Base-by-base conservation (phyloP, 2,888 invertebrate genomes). In the Rambutsinella grinnellia region DNA sequence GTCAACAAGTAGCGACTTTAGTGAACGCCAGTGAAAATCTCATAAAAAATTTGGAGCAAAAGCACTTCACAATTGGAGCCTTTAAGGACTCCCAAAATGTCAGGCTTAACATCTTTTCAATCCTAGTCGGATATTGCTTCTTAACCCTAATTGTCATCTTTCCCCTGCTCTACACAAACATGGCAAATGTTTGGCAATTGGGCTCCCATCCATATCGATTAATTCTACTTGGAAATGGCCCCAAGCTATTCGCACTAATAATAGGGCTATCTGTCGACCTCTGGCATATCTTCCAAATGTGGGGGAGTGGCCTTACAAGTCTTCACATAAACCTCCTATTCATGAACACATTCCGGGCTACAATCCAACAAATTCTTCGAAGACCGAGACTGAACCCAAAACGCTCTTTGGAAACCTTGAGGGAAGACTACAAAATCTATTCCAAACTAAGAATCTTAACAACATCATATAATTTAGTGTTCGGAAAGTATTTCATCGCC, bases 261-360 rank as follows among this genome's bases (percentile, higher is more conserved):
- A 24, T 56, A 6, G 26, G 26, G 3, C 6, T 6, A 10, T 6
- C 8, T 23, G 56, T 19, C 19, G 28, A 60, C 23, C 13, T 28
- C 2, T 60, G n/a, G 17, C 21, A 44, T 19, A n/a, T 46, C 27
- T 21, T 46, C 3, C 23, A 21, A 36, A 46, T 27, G n/a, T 28
- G 36, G 62, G 27, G 49, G 26, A 15, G 2, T 23, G 2, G 2
- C 19, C 10, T 49, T 27, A 13, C n/a, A 21, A 19, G 19, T 1
- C 10, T 61, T 0, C 26, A 61, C 24, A 24, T 47, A 13, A 61
- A 60, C 21, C 8, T 60, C 2, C 21, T 44, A 26, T 61, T 61
- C 17, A 61, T 61, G 61, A 44, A 47, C n/a, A 61, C 60, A n/a
- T 60, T 60, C 23, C 19, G 28, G 47, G 3, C n/a, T 10, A 10